A percentile compares a stretch with the other conserved stretches of the same genome.
Evolutionary conservation across 2,113 vertebrate genomes (phyloP).

Genomic region (Tricholaema leucomelas): DNA sequence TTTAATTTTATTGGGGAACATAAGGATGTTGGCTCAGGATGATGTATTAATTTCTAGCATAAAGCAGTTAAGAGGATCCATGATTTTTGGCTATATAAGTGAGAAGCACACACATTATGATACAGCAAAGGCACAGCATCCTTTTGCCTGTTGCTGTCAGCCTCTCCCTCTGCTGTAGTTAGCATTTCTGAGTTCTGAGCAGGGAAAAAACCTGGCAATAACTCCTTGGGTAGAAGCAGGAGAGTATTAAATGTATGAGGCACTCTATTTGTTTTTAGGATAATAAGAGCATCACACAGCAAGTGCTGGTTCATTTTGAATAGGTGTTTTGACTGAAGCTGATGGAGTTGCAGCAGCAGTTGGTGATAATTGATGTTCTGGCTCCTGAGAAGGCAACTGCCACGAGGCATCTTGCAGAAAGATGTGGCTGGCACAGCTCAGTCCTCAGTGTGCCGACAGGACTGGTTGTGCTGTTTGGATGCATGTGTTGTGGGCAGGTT

Average conservation of each 20-base stretch:
- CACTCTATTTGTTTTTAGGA: neutral
- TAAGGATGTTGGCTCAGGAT: neutral
- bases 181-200: neutral
- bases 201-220: neutral
- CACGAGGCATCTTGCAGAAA: neutral
- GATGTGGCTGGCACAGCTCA: neutral
- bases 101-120: neutral
- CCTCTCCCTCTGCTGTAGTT: neutral
- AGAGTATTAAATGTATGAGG: neutral
- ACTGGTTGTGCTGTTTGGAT: neutral
- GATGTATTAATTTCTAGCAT: neutral
- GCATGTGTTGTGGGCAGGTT: neutral
- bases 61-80: neutral
- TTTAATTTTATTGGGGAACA: neutral
- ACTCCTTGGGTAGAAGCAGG: neutral
- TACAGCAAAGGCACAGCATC: neutral
- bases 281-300: neutral
- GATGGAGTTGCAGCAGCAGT: conserved; percentile 6
- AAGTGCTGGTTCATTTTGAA: neutral
- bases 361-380: neutral
- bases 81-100: neutral
- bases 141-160: neutral
- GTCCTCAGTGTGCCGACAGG: neutral
- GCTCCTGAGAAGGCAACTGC: neutral
- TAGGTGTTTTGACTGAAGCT: neutral